Base-by-base conservation (phyloP, 2,888 invertebrate genomes). In the Pristionchus japonicus region DNA sequence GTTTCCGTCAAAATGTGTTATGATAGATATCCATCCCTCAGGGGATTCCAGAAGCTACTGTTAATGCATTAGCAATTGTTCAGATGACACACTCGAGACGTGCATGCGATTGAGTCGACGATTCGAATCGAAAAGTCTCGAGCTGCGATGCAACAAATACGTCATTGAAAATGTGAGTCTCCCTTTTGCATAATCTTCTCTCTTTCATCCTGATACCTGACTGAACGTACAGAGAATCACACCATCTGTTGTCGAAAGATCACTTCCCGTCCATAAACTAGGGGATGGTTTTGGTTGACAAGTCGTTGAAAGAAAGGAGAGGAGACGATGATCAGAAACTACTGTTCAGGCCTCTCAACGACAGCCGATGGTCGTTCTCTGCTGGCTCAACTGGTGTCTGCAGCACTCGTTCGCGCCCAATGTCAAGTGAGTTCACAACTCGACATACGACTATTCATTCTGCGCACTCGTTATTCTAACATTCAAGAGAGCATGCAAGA, bases 41-140 rank as follows among this genome's bases (percentile, higher is more conserved):
- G 47, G 6, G 47, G 6, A 11, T 47, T 47, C 6, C 6, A 47
- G 7, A 64, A 64, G 20, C 20, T 52, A 15, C 57, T 31, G 13
- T 67, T 23, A n/a, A 31, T 23, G 15, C 61, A 34, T 52, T 83
- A 23, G 7, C 15, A 13, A 34, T 27, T 88, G n/a, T 92, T 27
- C 88, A 93, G 94, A 94, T 83, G 93, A 94, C 70, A 92, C 91
- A 11, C 91, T 94, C 64, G 94, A 94, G 87, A 93, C 94, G 3
- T 93, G 93, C 83, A 94, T 94, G 94, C 89, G 94, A 52, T 89
- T 94, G n/a, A 92, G 92, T 13, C 91, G 92, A 84, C 89, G 94
- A 49, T 94, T 94, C 88, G 89, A 91, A 40, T 93, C 94, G 3
- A 90, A 91, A 82, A 93, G 93, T 4, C 87, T 94, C 7, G 93